Evolutionary conservation across 2,888 invertebrate species (phyloP), one percentile per base, ranked within the genome.

Genomic region (Macrophya alboannulata): DNA sequence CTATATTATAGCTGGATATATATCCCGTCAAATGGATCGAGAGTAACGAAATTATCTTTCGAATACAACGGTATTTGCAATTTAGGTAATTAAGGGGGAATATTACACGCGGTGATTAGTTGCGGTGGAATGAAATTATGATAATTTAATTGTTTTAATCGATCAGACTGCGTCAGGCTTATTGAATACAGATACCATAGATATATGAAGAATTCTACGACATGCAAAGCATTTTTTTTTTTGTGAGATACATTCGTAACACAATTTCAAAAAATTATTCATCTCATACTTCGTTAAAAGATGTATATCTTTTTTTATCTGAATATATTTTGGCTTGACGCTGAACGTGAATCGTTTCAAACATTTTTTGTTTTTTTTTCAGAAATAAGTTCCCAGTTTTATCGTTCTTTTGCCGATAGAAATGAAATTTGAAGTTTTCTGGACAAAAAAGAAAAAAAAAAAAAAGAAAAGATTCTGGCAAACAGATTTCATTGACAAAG

Each of bases 21-120:
- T 31, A 31, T 21, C 10, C 45, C 62, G 81, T 81, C 25, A 62
- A 81, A 81, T 81, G 81, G 62, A 62, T 43, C 21, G 40, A 59
- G 43, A 81, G 40, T 45, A 81, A 81, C 59, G 21, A 81, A 81
- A 81, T 81, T 81, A 81, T 62, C 25, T 59, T 81, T 45, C 62
- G 43, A 62, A 62, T 21, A 12, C 62, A 62, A 62, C 81, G 37
- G 43, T 62, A 43, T 81, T 62, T 43, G 21, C 81, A 25, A 25
- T 40, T 25, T 21, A 43, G 81, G 6, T 43, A 43, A 81, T 43
- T 25, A 25, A 51, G 4, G 55, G 55, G 40, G 12, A 62, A 62
- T 62, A 43, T 59, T 12, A 62, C 62, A 59, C 8, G n/a, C 37
- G 12, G 37, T 21, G 59, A 81, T 62, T 59, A 45, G 59, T 62